phyloP scores from a whole-genome alignment of 2,888 invertebrate genomes.

The Drosophila parthenogenetica region DNA sequence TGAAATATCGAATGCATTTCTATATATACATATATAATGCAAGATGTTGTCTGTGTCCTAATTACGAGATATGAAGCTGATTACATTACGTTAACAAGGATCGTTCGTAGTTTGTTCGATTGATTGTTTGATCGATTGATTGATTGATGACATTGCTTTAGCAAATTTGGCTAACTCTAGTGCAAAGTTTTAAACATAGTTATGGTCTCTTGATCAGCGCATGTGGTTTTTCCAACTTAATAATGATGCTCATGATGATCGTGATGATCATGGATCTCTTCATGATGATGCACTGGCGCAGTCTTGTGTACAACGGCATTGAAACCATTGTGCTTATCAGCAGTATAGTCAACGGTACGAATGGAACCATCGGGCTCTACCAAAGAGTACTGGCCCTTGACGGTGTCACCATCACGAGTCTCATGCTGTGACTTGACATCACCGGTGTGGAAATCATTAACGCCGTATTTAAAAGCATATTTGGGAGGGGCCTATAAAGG shows the following conservation, averaged over 20 bases:
- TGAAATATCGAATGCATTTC: constrained; percentile 50
- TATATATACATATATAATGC: constrained; percentile 27
- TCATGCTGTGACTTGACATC: constrained; percentile 89
- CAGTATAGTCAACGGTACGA: constrained; percentile 87
- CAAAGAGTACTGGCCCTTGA: constrained; percentile 88
- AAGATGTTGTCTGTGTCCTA: constrained; percentile 69
- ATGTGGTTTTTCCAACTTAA: constrained; percentile 40
- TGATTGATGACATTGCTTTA: constrained; percentile 42
- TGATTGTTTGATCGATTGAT: constrained; percentile 17
- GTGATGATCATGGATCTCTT: constrained; percentile 70
- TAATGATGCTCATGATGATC: constrained; percentile 71
- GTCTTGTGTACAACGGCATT: constrained; percentile 85
- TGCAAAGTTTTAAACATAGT: constrained; percentile 53
- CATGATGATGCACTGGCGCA: constrained; percentile 83
- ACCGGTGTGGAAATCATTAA: constrained; percentile 86
- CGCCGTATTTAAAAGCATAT: constrained; percentile 87
- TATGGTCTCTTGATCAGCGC: constrained; percentile 43
- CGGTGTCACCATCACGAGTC: constrained; percentile 88
- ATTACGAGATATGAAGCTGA: constrained; percentile 80
- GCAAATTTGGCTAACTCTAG: constrained; percentile 77
- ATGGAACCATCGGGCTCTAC: constrained; percentile 91
- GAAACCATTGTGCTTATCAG: constrained; percentile 85
- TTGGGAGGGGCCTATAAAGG: constrained; percentile 87
- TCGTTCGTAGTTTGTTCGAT: constrained; percentile 52
- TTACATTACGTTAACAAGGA: constrained; percentile 59